Conservation (phyloP, 2,888 invertebrate genomes). For the Apodemia hepburni region DNA sequence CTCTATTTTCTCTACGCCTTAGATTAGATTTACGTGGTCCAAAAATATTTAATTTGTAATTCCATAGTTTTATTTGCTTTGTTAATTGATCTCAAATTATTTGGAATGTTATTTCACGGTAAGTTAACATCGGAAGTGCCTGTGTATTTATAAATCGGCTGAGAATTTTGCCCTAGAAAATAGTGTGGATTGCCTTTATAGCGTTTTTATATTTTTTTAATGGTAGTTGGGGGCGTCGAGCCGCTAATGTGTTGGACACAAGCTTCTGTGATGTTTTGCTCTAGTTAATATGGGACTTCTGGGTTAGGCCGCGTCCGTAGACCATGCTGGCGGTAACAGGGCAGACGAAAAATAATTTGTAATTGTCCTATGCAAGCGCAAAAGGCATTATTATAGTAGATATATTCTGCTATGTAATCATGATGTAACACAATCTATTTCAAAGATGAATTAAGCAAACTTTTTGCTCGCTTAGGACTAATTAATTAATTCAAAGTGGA, state of each 20-base stretch:
- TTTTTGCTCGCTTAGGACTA: background rate
- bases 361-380: background rate
- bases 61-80: slow-evolving; percentile 31
- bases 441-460: background rate
- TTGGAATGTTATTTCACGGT: slow-evolving; percentile 32
- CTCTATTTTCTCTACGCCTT: slow-evolving; percentile 3
- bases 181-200: slow-evolving; percentile 64
- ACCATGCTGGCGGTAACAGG: background rate
- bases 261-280: slow-evolving; percentile 74
- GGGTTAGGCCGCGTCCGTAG: slow-evolving; percentile 35
- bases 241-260: slow-evolving; percentile 57
- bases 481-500: background rate
- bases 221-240: slow-evolving; percentile 47
- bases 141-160: slow-evolving; percentile 46
- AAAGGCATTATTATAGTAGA: background rate
- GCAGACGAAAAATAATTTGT: background rate
- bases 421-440: no score
- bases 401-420: no score
- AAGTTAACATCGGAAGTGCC: slow-evolving; percentile 61
- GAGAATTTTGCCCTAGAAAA: slow-evolving; percentile 51
- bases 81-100: slow-evolving; percentile 51
- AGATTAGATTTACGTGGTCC: background rate
- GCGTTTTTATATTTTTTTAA: slow-evolving; percentile 68
- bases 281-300: slow-evolving; percentile 47
- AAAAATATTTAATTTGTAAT: slow-evolving; percentile 15